A percentile compares a stretch with the other conserved stretches of the same genome.
Evolutionary conservation across 92 coral and sea anemone species (phyloP).

Genomic region (Chrysogorgia sp.): DNA sequence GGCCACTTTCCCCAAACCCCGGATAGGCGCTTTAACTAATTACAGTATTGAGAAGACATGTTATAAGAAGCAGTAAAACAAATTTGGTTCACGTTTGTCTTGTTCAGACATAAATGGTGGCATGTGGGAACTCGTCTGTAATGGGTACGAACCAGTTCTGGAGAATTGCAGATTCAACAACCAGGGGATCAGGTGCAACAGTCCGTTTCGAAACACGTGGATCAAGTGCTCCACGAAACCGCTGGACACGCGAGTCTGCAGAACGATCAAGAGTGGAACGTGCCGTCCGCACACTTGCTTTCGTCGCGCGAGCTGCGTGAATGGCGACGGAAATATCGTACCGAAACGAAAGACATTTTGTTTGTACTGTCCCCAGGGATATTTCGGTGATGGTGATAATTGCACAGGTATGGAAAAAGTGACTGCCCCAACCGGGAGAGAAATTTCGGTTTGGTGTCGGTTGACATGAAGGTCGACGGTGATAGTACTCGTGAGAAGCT

Average conservation of each 20-base stretch:
- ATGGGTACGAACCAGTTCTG: background rate
- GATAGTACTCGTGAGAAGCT: background rate
- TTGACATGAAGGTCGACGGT: background rate
- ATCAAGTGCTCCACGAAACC: constrained; percentile 7
- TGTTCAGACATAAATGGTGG: background rate
- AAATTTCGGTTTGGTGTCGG: background rate
- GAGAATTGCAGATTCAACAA: background rate
- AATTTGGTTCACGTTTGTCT: background rate
- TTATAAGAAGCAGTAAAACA: too few species aligned
- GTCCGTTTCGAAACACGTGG: background rate
- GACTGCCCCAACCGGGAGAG: background rate
- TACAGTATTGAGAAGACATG: too few species aligned
- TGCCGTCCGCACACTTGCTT: background rate
- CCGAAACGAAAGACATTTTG: constrained; percentile 63
- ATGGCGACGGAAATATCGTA: constrained; percentile 13
- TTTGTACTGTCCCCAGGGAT: constrained; percentile 71
- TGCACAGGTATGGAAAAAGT: constrained; percentile 67
- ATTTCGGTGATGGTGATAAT: constrained; percentile 73
- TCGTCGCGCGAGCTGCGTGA: background rate
- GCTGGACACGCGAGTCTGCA: constrained; percentile 27
- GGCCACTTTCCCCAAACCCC: too few species aligned
- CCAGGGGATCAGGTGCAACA: background rate
- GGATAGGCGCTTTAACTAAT: too few species aligned
- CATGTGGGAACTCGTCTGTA: background rate
- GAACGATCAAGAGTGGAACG: background rate